Base-by-base conservation (phyloP, 2,797 vertebrate genomes). In the Ctenopoma multispine region DNA sequence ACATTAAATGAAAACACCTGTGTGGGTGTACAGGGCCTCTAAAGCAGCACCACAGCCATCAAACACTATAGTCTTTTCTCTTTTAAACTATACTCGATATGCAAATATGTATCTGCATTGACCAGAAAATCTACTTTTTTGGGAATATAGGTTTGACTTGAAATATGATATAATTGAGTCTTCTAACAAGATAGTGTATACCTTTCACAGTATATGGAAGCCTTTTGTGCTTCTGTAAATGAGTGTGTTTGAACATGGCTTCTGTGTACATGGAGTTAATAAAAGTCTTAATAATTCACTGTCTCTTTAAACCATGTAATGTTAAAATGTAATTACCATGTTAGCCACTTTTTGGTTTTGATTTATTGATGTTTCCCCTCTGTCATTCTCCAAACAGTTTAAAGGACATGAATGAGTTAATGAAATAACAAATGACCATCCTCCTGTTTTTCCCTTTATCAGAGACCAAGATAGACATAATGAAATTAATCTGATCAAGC, bases 361-460 rank as follows among this genome's bases (percentile, higher is more conserved):
- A 36, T 36, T 11, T 36, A 11, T 12, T 36, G 34, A 9, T 36
- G 34, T 1, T 40, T 40, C 14, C 15, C 17, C 10, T 44, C 41
- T 18, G 5, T 18, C 15, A 14, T 41, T 5, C 40, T 1, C 7
- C 17, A 44, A 7, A 13, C 40, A 41, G 24, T 34, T 17, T 18
- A 18, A 44, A 18, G 41, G 17, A 44, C 15, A 44, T 49, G 4
- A 27, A 34, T 48, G 4, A 29, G 48, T 41, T 49, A 56, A 76
- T 34, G 55, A 29, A 73, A 20, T 27, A 2, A 49, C 27, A 54
- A 63, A 71, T 49, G 20, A 47, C 17, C 5, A 8, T 46, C 38
- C 17, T 62, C 21, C 36, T 7, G 59, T 38, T 68, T 75, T 70
- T 62, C 17, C n/a, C 31, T 75, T 80, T 72, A 29, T 2, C 36